These are phyloP conservation scores for Epinotia ramella DNA, from an alignment of 2,888 invertebrate species.

Conservation along the genomic window DNA sequence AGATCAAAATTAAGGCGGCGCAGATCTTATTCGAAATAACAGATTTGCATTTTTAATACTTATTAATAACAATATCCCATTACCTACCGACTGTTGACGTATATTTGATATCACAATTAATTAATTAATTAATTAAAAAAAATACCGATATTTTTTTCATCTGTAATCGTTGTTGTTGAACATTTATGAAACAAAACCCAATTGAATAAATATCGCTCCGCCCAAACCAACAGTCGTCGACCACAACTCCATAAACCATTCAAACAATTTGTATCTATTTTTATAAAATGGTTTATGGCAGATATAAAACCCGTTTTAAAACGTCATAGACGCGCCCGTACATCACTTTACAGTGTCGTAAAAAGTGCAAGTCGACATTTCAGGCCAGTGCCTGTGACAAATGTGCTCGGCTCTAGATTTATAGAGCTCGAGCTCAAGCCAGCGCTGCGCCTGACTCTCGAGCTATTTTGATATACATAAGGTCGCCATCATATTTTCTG, in stretches of 20 bases:
- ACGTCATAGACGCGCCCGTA: constrained; percentile 50
- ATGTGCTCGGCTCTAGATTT: constrained; percentile 64
- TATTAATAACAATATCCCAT: no score
- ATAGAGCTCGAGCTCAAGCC: constrained; percentile 60
- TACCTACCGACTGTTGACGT: no score
- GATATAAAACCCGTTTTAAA: constrained; percentile 50
- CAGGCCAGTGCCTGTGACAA: constrained; percentile 61
- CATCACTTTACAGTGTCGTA: constrained; percentile 63
- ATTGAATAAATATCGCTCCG: neutral
- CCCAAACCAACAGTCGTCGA: constrained; percentile 11
- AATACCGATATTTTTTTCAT: no score
- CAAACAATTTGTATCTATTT: constrained; percentile 45
- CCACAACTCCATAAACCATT: constrained; percentile 16
- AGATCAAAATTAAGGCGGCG: no score
- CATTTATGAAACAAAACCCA: constrained; percentile 1
- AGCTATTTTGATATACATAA: constrained; percentile 67
- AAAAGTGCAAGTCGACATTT: constrained; percentile 60
- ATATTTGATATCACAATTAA: no score
- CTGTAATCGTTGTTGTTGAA: neutral
- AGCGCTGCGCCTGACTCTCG: constrained; percentile 53
- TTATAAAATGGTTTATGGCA: constrained; percentile 42
- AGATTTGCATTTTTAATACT: no score
- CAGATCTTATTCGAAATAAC: no score
- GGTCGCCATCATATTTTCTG: constrained; percentile 46
- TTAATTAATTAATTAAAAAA: no score